Base-by-base conservation (phyloP, 2,888 invertebrate genomes). In the Panzeria rudis region DNA sequence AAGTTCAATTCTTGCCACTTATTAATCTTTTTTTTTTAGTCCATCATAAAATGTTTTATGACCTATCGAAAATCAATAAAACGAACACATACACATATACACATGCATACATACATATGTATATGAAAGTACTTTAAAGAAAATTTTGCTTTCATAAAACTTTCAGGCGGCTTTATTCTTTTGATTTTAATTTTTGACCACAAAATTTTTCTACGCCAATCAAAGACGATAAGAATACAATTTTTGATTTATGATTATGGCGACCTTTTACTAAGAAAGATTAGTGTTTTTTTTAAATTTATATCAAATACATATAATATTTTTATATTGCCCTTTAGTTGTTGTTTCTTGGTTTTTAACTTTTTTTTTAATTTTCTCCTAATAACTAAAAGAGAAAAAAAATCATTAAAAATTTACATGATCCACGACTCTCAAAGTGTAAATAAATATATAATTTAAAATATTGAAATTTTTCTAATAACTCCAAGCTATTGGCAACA, bases 111-210 rank as follows among this genome's bases (percentile, higher is more conserved):
- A 23, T 11, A 17, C 17, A 35, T 56, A 8, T n/a, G 6, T 56
- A 25, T 2, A 13, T 23, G 1, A 8, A 4, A n/a, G 15, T n/a
- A 35, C n/a, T 32, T 8, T 32, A 29, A 29, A n/a, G 32, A 56
- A 32, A 15, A 56, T n/a, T 15, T 56, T 29, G 25, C 29, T 32
- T 59, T 59, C 35, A 35, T 59, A 59, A 35, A 59, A 17, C 9
- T 59, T 35, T 20, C 6, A 17, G 13, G 35, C 59, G 59, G 59
- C 41, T 59, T 68, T 35, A 17, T 23, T 72, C 52, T 61, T 72
- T 81, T 81, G 73, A 81, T 81, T 75, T 81, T 29, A 38, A 20
- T 52, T 52, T 69, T 52, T 69, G 75, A 62, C 73, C 81, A 69
- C 75, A 61, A 54, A 56, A 47, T 32, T 50, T 29, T n/a, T 71